Evolutionary conservation across 2,113 vertebrate genomes (phyloP).

Genomic region (Gadus chalcogrammus): DNA sequence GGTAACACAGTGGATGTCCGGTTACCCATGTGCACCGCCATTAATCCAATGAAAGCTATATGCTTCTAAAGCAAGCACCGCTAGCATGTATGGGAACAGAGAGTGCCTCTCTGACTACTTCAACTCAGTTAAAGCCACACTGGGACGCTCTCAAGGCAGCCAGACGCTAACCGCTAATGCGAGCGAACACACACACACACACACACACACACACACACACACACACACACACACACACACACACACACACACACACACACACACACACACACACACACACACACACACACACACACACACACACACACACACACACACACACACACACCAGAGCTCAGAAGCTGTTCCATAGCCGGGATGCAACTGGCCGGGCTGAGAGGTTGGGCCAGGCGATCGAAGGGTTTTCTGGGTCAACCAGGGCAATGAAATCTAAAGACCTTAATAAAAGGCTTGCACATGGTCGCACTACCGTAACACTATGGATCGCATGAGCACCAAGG

Average conservation of each 20-base stretch:
- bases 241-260: constrained; percentile 17
- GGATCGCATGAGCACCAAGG: too few species aligned
- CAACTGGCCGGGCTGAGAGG: constrained; percentile 31
- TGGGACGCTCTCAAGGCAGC: constrained; percentile 31
- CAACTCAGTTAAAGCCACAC: constrained; percentile 23
- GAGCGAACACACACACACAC: constrained; percentile 6
- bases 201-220: constrained; percentile 15
- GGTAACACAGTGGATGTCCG: too few species aligned
- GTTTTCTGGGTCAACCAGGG: constrained; percentile 55
- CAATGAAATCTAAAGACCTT: not conserved
- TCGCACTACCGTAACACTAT: not conserved
- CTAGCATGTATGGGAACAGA: constrained; percentile 13
- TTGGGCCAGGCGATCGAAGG: constrained; percentile 28
- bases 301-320: constrained; percentile 15
- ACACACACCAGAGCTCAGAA: constrained; percentile 48
- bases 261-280: constrained; percentile 19
- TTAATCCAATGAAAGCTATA: too few species aligned
- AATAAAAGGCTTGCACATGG: constrained; percentile 27
- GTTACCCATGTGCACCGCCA: too few species aligned
- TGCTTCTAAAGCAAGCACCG: not conserved
- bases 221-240: constrained; percentile 15
- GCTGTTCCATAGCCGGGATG: constrained; percentile 57
- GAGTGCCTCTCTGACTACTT: constrained; percentile 18
- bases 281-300: constrained; percentile 15
- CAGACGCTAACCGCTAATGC: constrained; percentile 43